Evolutionary conservation across 2,797 vertebrate genomes (phyloP).

Genomic region (Eulemur albifrons): DNA sequence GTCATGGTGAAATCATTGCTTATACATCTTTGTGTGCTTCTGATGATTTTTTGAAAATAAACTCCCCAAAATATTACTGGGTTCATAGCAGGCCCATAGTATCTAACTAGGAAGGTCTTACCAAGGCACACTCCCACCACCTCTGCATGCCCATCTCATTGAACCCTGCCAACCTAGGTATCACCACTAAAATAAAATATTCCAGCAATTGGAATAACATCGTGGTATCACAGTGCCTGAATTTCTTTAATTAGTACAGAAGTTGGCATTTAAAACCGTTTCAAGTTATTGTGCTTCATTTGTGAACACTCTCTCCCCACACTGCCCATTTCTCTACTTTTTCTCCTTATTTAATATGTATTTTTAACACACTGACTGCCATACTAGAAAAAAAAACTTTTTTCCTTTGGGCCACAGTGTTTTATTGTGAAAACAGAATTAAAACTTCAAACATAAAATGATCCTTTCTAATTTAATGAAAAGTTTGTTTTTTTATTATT

Average conservation of each 20-base stretch:
- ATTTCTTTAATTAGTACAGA: background rate
- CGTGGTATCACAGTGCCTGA: background rate
- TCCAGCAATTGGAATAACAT: background rate
- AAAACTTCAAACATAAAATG: too few relatives aligned
- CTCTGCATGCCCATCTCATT: background rate
- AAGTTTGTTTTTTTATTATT: too few relatives aligned
- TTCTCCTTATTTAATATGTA: background rate
- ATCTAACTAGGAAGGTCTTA: background rate
- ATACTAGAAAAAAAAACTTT: too few relatives aligned
- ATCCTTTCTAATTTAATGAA: too few relatives aligned
- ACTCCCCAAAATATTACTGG: background rate
- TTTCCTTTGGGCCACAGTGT: too few relatives aligned
- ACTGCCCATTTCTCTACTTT: background rate
- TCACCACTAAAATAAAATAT: background rate
- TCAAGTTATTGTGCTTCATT: background rate
- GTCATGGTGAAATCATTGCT: background rate
- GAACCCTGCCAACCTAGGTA: background rate
- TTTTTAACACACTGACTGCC: background rate
- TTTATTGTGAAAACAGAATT: too few relatives aligned
- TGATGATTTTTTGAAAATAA: slow-evolving; percentile 21
- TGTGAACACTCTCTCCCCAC: background rate
- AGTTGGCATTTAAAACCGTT: background rate
- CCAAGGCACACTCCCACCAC: background rate
- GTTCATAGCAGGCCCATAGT: background rate
- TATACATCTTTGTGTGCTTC: background rate